Base-by-base conservation (phyloP, 2,888 invertebrate species). In the Tubulanus polymorphus region DNA sequence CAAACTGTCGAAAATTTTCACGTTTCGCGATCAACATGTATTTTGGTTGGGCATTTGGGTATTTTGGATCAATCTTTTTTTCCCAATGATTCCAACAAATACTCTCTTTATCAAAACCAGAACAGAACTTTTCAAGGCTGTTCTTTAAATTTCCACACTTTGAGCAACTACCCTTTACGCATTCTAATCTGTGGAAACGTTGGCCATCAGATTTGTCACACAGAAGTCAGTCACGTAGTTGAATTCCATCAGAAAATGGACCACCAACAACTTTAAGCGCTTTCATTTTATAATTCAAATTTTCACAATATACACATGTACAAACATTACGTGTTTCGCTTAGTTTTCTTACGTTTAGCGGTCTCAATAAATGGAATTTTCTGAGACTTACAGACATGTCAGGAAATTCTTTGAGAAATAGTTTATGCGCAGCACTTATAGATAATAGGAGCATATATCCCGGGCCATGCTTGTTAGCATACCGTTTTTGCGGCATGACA, bases 271-370 rank as follows among this genome's bases (percentile, higher is more conserved):
- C n/a, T n/a, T n/a, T 53, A 1, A 63, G 48, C 37, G 56, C 41
- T 2, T 59, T 29, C 6, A 63, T 52, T 50, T 63, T 63, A 50
- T 53, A 59, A 27, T 59, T 41, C 1, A 61, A 51, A 37, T 63
- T 63, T 3, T 51, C 51, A 51, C 65, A 65, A 25, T 58, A 57
- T 1, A 29, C 32, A 51, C 65, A 65, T 18, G 53, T 47, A 47
- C 64, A 65, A 32, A 54, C 59, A 6, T 63, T 58, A 25, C 60
- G 47, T 26, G 32, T 52, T 5, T 15, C 15, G n/a, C 54, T 25
- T 1, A 64, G 30, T n/a, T 48, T 29, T 0, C 60, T 45, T 0
- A 63, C 60, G 56, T 63, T 59, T 46, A 45, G 37, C n/a, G 55
- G 57, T 15, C 59, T 26, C 2, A 57, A n/a, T 10, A 45, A 20